Evolutionary conservation across 2,888 invertebrate species (phyloP).

Genomic region (Watsonalla binaria): DNA sequence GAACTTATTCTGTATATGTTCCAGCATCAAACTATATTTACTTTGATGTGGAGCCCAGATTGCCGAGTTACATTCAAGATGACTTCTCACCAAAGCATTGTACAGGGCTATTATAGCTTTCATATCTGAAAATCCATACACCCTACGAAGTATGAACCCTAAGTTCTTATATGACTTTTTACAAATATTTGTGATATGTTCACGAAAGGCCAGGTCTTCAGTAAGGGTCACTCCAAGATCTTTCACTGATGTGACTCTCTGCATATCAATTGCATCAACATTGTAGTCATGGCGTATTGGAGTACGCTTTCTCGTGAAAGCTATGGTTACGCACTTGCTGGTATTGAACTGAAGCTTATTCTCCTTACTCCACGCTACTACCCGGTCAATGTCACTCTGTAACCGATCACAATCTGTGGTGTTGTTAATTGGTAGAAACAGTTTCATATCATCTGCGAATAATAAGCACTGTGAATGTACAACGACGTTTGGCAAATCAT

Average conservation of each 20-base stretch:
- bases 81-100: background rate
- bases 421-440: background rate
- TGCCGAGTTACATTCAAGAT: background rate
- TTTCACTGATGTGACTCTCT: background rate
- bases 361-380: too few species aligned
- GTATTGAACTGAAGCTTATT: background rate
- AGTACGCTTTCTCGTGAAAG: background rate
- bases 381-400: background rate
- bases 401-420: background rate
- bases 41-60: background rate
- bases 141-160: background rate
- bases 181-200: background rate
- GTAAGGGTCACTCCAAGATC: background rate
- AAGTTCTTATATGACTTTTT: background rate
- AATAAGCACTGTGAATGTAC: background rate
- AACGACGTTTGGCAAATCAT: constrained; percentile 1
- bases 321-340: background rate
- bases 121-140: background rate
- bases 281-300: background rate
- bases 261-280: background rate
- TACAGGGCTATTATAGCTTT: background rate
- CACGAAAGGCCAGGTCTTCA: background rate
- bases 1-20: background rate
- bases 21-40: background rate
- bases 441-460: background rate